A percentile compares a stretch with the other conserved stretches of the same genome.
Conservation (phyloP, 1,140 invertebrate species). For the Drosophila obscura region DNA sequence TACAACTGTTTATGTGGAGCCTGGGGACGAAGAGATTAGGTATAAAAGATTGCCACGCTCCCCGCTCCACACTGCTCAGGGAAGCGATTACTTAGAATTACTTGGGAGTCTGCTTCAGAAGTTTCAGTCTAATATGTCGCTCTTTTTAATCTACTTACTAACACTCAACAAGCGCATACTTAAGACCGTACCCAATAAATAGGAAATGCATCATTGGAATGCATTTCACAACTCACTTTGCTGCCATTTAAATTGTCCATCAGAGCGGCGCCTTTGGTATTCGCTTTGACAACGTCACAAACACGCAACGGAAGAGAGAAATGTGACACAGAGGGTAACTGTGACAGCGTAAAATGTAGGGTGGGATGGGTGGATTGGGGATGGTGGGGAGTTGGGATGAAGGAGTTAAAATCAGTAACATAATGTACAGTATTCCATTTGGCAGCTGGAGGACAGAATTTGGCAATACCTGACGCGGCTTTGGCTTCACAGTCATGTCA, state of each 20-base stretch:
- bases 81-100: too few relatives aligned
- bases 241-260: slow-evolving; percentile 41
- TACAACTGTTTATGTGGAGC: too few relatives aligned
- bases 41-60: too few relatives aligned
- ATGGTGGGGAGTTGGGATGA: neutral
- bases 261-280: slow-evolving; percentile 40
- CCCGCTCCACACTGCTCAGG: too few relatives aligned
- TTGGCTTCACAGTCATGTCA: slow-evolving; percentile 65
- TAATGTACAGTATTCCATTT: slow-evolving; percentile 53
- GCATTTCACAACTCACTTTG: slow-evolving; percentile 15
- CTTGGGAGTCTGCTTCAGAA: too few relatives aligned
- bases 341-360: too few relatives aligned
- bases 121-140: too few relatives aligned
- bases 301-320: slow-evolving; percentile 16
- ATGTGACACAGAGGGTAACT: neutral
- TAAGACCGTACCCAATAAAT: slow-evolving; percentile 4
- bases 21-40: too few relatives aligned
- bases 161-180: neutral
- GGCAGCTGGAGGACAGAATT: slow-evolving; percentile 65
- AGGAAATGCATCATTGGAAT: neutral
- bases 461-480: slow-evolving; percentile 50
- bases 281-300: slow-evolving; percentile 59
- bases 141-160: too few relatives aligned
- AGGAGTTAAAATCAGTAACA: slow-evolving; percentile 33
- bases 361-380: neutral